Percentiles rank a stretch among this genome's conserved stretches.
phyloP scores from a whole-genome alignment of 2,888 invertebrate species.

The Calliopum simillimum region DNA sequence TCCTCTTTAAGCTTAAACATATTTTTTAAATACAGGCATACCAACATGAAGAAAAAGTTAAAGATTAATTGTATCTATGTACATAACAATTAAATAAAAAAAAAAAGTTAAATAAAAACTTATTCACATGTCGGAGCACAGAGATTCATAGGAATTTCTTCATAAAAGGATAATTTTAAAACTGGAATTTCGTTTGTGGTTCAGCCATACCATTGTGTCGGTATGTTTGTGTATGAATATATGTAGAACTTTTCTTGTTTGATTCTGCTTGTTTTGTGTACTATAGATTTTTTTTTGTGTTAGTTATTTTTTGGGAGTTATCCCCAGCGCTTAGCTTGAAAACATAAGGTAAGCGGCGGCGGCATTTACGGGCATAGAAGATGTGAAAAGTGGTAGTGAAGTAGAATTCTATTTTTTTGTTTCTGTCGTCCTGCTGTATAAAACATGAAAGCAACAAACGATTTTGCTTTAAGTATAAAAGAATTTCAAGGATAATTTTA shows the following conservation, averaged over 20 bases:
- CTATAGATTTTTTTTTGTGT: no score
- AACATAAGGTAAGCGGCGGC: background rate
- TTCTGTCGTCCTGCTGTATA: background rate
- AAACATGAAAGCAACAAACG: slow-evolving; percentile 5
- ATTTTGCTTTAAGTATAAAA: background rate
- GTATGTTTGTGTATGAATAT: background rate
- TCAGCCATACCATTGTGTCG: background rate
- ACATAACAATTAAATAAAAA: no score
- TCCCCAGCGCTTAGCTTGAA: background rate
- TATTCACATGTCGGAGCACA: background rate
- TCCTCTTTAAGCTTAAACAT: no score
- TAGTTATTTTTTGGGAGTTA: no score
- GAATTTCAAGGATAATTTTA: slow-evolving; percentile 28
- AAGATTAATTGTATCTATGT: no score
- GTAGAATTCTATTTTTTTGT: no score
- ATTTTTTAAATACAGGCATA: no score
- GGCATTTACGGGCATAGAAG: background rate
- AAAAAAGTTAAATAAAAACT: background rate
- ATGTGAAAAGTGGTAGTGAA: no score
- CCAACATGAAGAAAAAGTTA: no score
- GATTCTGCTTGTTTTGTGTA: no score
- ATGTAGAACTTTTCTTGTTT: background rate
- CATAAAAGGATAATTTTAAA: slow-evolving; percentile 37
- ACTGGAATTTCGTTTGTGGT: slow-evolving; percentile 34
- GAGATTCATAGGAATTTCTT: slow-evolving; percentile 33